These are phyloP conservation scores for Galeopsomyia nigrocyanea DNA, from an alignment of 2,888 invertebrate species.

Conservation along the genomic window DNA sequence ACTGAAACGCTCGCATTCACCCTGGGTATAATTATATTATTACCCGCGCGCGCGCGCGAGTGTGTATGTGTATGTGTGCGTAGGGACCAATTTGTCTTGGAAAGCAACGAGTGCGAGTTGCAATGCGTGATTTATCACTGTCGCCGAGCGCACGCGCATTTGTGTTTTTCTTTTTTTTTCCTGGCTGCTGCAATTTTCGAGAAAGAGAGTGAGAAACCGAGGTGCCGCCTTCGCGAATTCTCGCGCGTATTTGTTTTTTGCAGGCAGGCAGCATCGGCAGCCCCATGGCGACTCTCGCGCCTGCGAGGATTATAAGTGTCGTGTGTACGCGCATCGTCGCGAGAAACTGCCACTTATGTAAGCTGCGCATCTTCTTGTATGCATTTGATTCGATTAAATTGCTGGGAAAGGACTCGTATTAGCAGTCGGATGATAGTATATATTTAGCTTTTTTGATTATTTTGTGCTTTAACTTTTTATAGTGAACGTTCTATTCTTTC, in stretches of 20 bases:
- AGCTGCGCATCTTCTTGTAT: constrained; percentile 28
- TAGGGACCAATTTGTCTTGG: constrained; percentile 62
- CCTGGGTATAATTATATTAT: constrained; percentile 65
- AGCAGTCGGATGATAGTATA: constrained; percentile 10
- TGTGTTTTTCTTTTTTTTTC: neutral
- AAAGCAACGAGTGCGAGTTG: constrained; percentile 59
- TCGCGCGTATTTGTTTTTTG: constrained; percentile 40
- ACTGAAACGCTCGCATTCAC: constrained; percentile 57
- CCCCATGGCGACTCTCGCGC: neutral
- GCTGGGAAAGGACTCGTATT: constrained; percentile 29
- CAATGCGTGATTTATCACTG: constrained; percentile 65
- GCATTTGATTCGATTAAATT: constrained; percentile 30
- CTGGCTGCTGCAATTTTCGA: neutral
- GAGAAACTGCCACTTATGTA: constrained; percentile 37
- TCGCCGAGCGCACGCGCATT: constrained; percentile 40
- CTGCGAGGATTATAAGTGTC: constrained; percentile 22
- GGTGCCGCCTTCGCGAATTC: constrained; percentile 36
- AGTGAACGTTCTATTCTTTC: too few species aligned
- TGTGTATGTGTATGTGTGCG: constrained; percentile 61
- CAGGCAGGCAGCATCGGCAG: neutral
- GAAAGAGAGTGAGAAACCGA: constrained; percentile 28
- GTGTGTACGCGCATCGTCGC: neutral
- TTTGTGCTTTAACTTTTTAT: constrained; percentile 23
- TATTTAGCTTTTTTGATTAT: constrained; percentile 10
- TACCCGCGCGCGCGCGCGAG: constrained; percentile 55